A percentile compares a stretch with the other conserved stretches of the same genome.
phyloP scores from a whole-genome alignment of 2,113 vertebrate genomes.

The Tachuris rubrigastra region DNA sequence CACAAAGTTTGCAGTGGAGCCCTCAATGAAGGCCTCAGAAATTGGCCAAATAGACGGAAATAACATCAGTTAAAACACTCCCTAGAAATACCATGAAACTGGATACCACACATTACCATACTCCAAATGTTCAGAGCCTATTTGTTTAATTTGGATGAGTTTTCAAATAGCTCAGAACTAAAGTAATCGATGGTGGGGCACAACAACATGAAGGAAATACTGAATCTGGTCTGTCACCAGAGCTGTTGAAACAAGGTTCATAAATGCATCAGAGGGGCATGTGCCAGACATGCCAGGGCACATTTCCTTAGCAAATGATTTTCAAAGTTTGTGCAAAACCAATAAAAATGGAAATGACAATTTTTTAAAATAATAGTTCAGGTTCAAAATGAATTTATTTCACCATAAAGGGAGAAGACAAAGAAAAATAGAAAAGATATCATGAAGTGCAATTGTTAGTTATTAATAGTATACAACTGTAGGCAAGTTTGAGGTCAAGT shows the following conservation, averaged over 20 bases:
- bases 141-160: constrained; percentile 37
- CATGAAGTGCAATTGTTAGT: neutral
- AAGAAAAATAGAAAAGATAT: neutral
- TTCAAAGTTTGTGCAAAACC: neutral
- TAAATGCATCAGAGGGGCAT: neutral
- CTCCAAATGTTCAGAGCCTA: neutral
- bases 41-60: neutral
- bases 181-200: neutral
- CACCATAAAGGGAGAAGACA: neutral
- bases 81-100: neutral
- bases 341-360: neutral
- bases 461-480: neutral
- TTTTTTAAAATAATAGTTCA: neutral
- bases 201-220: neutral
- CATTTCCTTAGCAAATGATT: neutral
- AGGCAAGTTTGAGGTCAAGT: neutral
- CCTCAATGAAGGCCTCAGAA: neutral
- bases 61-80: neutral
- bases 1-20: neutral
- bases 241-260: neutral
- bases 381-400: neutral
- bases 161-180: constrained; percentile 6
- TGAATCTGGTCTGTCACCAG: neutral
- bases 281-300: neutral
- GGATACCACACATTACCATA: neutral